Base-by-base conservation (phyloP, 2,113 vertebrate genomes). In the Malurus cyaneus region DNA sequence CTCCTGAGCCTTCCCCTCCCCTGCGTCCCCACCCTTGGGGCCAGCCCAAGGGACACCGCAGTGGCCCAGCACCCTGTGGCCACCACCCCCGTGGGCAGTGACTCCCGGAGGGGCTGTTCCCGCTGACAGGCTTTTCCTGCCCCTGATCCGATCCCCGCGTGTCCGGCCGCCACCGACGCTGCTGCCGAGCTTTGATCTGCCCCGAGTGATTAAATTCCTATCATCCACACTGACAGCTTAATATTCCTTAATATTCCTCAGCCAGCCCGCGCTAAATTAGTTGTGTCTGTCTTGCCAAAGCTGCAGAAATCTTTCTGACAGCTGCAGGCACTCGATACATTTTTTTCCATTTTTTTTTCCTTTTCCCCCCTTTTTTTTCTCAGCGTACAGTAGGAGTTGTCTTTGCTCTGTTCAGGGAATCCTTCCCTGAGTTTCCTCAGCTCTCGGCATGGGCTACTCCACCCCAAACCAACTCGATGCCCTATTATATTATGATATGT, bases 141-240 rank as follows among this genome's bases (percentile, higher is more conserved):
- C 74, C 54, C 34, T 62, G 39, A 39, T 39, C 83, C 12, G 47
- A 42, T 36, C 71, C 60, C 66, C 2, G 54, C 3, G 57, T 53
- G 72, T 61, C 91, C 60, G 1, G 32, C 91, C 72, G 34, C 89
- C 91, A 13, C 76, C 41, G 29, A 5, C 10, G 26, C 24, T 26
- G 60, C 82, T 46, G 86, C 17, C 0, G 50, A 62, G 76, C 97
- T 96, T 97, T 96, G 93, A 97, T 96, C 95, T 94, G 92, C 80
- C 88, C 74, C 0, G 1, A 9, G 93, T 94, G 95, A 97, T 97
- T 97, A 94, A 96, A 94, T 93, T 93, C 91, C 2, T 85, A 94
- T 96, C 96, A 93, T 80, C 94, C 87, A 57, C n/a, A 69, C 94
- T 96, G 97, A 97, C 96, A 96, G 93, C 87, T 94, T 96, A 92